A percentile compares a stretch with the other conserved stretches of the same genome.
Evolutionary conservation across 1,140 invertebrate species (phyloP).

Genomic region (Leptestheria dahalacensis): DNA sequence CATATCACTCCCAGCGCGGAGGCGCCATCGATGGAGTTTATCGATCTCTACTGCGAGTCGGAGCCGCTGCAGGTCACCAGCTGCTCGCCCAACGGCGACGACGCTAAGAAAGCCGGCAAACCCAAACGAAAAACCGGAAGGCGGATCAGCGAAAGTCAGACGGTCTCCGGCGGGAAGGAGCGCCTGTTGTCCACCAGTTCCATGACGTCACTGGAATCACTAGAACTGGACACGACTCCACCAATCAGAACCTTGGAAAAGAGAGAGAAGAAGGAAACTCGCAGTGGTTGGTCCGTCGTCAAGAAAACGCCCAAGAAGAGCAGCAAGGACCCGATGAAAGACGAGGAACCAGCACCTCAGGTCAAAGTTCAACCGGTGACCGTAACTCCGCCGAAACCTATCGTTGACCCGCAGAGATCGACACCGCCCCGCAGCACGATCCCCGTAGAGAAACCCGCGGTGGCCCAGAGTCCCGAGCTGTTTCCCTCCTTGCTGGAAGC

Average conservation of each 20-base stretch:
- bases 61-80: conserved; percentile 30
- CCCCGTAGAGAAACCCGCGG: too few relatives aligned
- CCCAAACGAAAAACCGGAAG: not conserved
- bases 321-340: not conserved
- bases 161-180: not conserved
- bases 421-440: not conserved
- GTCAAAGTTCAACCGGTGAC: not conserved
- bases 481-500: conserved; percentile 19
- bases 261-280: not conserved
- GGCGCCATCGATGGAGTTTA: conserved; percentile 35
- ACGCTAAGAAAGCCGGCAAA: conserved; percentile 19
- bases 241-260: not conserved
- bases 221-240: not conserved
- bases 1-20: conserved; percentile 44
- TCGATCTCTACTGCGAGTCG: conserved; percentile 32
- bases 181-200: conserved; percentile 7
- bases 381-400: not conserved
- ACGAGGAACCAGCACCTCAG: not conserved
- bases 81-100: conserved; percentile 19
- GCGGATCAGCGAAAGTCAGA: not conserved
- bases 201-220: not conserved
- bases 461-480: too few relatives aligned
- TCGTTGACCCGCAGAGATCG: not conserved
- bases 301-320: not conserved
- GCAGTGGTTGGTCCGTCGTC: not conserved